Evolutionary conservation across 2,113 vertebrate genomes (phyloP).

Genomic region (Vombatus ursinus): DNA sequence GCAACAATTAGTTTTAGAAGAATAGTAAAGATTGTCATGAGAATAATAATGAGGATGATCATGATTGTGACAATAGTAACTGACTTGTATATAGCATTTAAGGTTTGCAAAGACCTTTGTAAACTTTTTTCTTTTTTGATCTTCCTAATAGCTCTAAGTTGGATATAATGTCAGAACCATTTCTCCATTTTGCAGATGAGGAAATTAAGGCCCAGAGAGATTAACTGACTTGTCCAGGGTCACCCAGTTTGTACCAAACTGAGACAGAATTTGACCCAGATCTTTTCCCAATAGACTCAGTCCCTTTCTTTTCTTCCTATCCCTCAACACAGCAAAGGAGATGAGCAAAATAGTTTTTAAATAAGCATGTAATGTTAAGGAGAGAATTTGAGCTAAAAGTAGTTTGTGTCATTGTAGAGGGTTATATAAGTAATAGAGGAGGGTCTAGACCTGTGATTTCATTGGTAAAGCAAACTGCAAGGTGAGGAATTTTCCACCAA

Average conservation of each 20-base stretch:
- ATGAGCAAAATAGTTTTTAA: background rate
- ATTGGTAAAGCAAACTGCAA: background rate
- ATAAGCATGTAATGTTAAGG: background rate
- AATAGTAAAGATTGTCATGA: background rate
- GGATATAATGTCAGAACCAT: background rate
- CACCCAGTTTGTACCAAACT: background rate
- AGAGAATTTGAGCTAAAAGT: background rate
- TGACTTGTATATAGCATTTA: background rate
- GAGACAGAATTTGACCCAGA: background rate
- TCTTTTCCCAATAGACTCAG: background rate
- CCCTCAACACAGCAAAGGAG: background rate
- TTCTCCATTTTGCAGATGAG: background rate
- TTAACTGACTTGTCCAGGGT: background rate
- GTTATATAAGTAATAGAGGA: background rate
- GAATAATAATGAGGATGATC: background rate
- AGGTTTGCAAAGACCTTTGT: background rate
- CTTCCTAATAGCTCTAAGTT: background rate
- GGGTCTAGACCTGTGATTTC: background rate
- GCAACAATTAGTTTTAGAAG: background rate
- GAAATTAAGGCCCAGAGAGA: background rate
- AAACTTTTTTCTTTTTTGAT: background rate
- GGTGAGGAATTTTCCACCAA: background rate
- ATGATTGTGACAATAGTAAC: background rate
- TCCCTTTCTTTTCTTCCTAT: background rate
- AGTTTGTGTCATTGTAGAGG: background rate